phyloP scores from a whole-genome alignment of 2,888 invertebrate species.

The Oxycera nigricornis region DNA sequence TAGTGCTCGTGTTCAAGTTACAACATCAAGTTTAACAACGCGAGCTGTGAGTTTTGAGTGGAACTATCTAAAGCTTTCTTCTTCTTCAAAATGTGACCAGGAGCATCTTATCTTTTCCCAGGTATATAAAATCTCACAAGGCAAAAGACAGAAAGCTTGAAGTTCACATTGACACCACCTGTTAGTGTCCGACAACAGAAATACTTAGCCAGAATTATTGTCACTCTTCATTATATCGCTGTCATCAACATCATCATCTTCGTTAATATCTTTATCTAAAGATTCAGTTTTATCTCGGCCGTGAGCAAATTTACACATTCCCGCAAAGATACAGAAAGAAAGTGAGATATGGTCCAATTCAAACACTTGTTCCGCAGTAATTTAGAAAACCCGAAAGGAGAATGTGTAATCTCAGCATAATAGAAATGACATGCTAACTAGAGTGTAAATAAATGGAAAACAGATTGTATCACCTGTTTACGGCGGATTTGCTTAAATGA shows the following conservation, averaged over 20 bases:
- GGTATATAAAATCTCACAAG: too few relatives aligned
- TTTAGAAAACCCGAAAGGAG: background rate
- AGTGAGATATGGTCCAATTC: conserved; percentile 15
- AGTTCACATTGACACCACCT: too few relatives aligned
- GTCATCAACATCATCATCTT: conserved; percentile 13
- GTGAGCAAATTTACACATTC: conserved; percentile 27
- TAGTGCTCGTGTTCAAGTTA: too few relatives aligned
- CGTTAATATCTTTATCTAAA: conserved; percentile 8
- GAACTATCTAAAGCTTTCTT: too few relatives aligned
- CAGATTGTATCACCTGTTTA: background rate
- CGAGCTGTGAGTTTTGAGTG: too few relatives aligned
- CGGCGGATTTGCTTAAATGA: background rate
- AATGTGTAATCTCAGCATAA: background rate
- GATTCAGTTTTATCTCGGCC: conserved; percentile 1
- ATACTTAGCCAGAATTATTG: background rate
- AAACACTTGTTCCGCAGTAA: conserved; percentile 11
- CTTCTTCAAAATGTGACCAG: too few relatives aligned
- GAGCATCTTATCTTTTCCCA: too few relatives aligned
- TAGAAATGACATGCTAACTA: conserved; percentile 26
- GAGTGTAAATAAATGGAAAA: background rate
- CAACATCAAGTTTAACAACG: too few relatives aligned
- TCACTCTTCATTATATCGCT: conserved; percentile 6
- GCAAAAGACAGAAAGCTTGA: too few relatives aligned
- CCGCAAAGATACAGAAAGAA: background rate
- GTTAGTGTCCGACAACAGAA: background rate